Percentiles rank a stretch among this genome's conserved stretches.
Evolutionary conservation across 2,888 invertebrate genomes (phyloP).

Genomic region (Noctua fimbriata): DNA sequence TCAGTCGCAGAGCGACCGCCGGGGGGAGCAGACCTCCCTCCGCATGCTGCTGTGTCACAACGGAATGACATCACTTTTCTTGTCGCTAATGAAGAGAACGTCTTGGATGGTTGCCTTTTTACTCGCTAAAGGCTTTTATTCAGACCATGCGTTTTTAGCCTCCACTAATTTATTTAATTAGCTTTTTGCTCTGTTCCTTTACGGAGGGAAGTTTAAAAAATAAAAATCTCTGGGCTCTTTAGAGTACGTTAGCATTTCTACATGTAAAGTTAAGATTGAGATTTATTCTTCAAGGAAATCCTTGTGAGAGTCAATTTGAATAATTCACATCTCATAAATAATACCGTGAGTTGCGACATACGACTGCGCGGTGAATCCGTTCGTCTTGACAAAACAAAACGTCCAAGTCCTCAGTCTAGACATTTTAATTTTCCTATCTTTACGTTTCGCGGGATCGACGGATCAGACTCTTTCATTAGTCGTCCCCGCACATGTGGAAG

Average conservation of each 20-base stretch:
- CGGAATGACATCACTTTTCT: conserved; percentile 90
- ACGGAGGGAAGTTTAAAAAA: conserved; percentile 44
- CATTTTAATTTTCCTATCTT: conserved; percentile 90
- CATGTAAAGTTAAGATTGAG: conserved; percentile 57
- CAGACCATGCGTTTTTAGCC: conserved; percentile 74
- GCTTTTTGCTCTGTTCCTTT: conserved; percentile 62
- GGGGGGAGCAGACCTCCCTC: conserved; percentile 85
- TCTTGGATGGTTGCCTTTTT: conserved; percentile 85
- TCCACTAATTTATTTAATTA: conserved; percentile 77
- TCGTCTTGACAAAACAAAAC: conserved; percentile 82
- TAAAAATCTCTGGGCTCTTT: conserved; percentile 52
- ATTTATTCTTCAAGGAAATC: conserved; percentile 68
- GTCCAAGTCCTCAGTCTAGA: conserved; percentile 84
- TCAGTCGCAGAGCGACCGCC: conserved; percentile 87
- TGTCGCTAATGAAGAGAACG: conserved; percentile 90
- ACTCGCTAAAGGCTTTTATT: conserved; percentile 77
- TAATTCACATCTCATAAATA: conserved; percentile 74
- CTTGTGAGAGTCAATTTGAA: conserved; percentile 70
- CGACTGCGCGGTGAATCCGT: conserved; percentile 64
- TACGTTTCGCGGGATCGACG: conserved; percentile 81
- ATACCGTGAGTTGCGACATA: conserved; percentile 69
- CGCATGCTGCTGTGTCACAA: conserved; percentile 86
- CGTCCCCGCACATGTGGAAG: conserved; percentile 81
- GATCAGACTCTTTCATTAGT: conserved; percentile 87
- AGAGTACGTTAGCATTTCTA: conserved; percentile 50